Evolutionary conservation across 2,888 invertebrate genomes (phyloP), one percentile per base, ranked within the genome.

Genomic region (Cataglyphis albicans): DNA sequence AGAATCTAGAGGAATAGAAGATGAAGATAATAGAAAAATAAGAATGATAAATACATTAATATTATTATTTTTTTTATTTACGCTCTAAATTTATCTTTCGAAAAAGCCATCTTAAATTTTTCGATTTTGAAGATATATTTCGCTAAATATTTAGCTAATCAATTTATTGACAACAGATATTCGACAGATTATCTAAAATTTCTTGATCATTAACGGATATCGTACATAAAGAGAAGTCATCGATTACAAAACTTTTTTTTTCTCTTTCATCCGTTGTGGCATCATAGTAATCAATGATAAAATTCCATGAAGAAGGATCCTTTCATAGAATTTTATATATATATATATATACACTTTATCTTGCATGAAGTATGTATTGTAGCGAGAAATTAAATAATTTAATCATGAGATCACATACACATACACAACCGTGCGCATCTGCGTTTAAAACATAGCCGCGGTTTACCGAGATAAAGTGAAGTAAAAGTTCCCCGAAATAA

Each of bases 231-330:
- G 5, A 57, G 10, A 10, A 35, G 35, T 0, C 15, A 70, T 21
- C 6, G 10, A 1, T 32, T 63, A 5, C 25, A 10, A 15, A 10
- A 48, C 21, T 29, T 15, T 68, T 18, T 59, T 59, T 67, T 44
- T 48, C 35, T 38, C 7, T 25, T 55, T 10, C 15, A 44, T n/a
- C 5, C 7, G 52, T 7, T 52, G 38, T 75, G 80, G 72, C 55
- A 80, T 75, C 63, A 63, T 70, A 52, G 29, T 61, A 25, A 25
- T 52, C 32, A 29, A 63, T 59, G 84, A 89, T 90, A 84, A 88
- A 87, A 87, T 81, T 82, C 64, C 70, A 76, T 67, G 73, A 63
- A 75, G 88, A 74, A 83, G 83, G 70, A 83, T 85, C 44, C 68
- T 83, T 90, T 90, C 88, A 75, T 83, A 84, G 90, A 87, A 29